A percentile compares a stretch with the other conserved stretches of the same genome.
Evolutionary conservation across 2,113 vertebrate species (phyloP).

Genomic region (Clarias batrachus): DNA sequence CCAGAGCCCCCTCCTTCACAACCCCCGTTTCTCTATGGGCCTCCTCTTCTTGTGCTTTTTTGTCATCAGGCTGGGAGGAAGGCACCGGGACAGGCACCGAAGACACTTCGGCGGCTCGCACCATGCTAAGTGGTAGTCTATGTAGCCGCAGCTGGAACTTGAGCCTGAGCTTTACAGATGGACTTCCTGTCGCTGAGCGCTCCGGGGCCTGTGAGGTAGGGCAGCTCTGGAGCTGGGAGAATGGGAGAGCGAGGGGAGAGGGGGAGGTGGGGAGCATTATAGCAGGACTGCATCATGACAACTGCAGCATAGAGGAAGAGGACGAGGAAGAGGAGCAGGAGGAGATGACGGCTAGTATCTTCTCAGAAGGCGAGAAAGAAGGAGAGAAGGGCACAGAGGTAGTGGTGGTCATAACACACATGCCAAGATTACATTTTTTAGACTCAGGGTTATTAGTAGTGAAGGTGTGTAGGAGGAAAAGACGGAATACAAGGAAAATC

Average conservation of each 20-base stretch:
- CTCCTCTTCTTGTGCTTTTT: constrained; percentile 16
- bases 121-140: constrained; percentile 57
- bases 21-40: constrained; percentile 23
- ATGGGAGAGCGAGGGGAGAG: constrained; percentile 23
- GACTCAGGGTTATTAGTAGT: neutral
- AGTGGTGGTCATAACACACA: neutral
- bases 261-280: constrained; percentile 44
- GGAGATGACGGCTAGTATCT: neutral
- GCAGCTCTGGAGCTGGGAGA: constrained; percentile 69
- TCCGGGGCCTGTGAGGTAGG: constrained; percentile 69
- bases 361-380: constrained; percentile 1
- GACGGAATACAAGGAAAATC: neutral
- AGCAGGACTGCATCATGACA: constrained; percentile 55
- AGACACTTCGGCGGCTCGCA: constrained; percentile 42
- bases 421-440: constrained; percentile 3
- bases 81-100: neutral
- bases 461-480: neutral
- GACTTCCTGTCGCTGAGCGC: constrained; percentile 55
- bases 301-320: constrained; percentile 8
- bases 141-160: constrained; percentile 60
- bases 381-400: neutral
- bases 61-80: neutral
- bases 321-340: neutral
- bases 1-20: constrained; percentile 18
- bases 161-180: constrained; percentile 57